phyloP scores from a whole-genome alignment of 2,113 vertebrate genomes.

The Anser brachyrhynchus region DNA sequence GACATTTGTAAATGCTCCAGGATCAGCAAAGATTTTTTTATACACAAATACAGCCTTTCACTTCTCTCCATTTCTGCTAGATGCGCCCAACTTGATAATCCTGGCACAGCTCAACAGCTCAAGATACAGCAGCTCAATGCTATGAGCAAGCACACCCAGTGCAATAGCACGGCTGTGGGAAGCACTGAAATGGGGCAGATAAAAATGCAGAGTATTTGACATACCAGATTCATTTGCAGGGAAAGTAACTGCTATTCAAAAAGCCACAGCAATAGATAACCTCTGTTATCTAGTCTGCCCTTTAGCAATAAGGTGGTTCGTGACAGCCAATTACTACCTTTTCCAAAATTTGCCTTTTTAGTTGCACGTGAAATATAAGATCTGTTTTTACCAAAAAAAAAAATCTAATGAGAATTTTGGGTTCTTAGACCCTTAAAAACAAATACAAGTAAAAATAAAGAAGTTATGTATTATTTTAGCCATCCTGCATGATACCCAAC shows the following conservation, averaged over 20 bases:
- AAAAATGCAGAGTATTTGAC: not conserved
- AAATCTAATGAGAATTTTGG: not conserved
- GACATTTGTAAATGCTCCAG: not conserved
- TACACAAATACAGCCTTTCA: not conserved
- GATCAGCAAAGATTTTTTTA: not conserved
- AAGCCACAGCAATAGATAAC: not conserved
- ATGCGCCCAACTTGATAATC: not conserved
- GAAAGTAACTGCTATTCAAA: not conserved
- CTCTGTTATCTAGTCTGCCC: not conserved
- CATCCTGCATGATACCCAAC: not conserved
- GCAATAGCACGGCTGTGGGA: not conserved
- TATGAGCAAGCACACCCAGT: not conserved
- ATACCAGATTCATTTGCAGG: not conserved
- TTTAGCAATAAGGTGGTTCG: not conserved
- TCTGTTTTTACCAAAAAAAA: not conserved
- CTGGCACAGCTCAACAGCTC: not conserved
- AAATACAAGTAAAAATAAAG: not conserved
- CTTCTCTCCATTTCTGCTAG: not conserved
- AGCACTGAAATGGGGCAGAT: not conserved
- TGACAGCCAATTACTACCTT: not conserved
- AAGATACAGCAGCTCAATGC: fast-evolving
- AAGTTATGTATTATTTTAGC: not conserved
- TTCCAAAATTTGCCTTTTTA: not conserved
- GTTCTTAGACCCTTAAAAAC: not conserved
- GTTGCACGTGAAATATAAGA: not conserved